phyloP scores from a whole-genome alignment of 2,888 invertebrate genomes.

The Acrobasis consociella region DNA sequence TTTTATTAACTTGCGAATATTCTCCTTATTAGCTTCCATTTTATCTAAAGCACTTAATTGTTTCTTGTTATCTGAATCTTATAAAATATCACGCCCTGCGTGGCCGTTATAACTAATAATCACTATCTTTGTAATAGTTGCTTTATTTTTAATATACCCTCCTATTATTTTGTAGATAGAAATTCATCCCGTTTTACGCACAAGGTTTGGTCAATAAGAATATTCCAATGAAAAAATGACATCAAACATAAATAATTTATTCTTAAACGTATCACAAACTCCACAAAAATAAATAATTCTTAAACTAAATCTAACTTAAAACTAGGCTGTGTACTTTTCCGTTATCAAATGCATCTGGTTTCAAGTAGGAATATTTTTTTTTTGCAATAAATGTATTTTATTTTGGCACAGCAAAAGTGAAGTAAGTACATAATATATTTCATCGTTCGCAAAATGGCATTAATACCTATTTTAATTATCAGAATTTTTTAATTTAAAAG shows the following conservation, averaged over 20 bases:
- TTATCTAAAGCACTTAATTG: constrained; percentile 21
- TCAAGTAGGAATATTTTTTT: constrained; percentile 6
- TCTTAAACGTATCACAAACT: constrained; percentile 69
- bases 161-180: neutral
- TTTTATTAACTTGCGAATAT: constrained; percentile 37
- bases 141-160: constrained; percentile 7
- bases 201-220: neutral
- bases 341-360: constrained; percentile 82
- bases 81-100: constrained; percentile 55
- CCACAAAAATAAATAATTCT: constrained; percentile 60
- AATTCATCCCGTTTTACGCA: neutral
- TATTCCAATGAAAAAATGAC: constrained; percentile 30
- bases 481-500: no score
- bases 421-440: neutral
- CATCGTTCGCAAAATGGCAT: neutral
- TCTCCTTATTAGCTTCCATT: constrained; percentile 60
- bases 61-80: constrained; percentile 13
- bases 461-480: no score
- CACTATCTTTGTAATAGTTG: neutral
- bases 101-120: constrained; percentile 40
- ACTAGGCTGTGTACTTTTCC: constrained; percentile 79
- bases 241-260: constrained; percentile 64
- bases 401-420: constrained; percentile 42
- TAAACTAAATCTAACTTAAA: constrained; percentile 55
- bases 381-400: neutral